Conservation (phyloP, 2,888 invertebrate species). For the Orthosia cruda region DNA sequence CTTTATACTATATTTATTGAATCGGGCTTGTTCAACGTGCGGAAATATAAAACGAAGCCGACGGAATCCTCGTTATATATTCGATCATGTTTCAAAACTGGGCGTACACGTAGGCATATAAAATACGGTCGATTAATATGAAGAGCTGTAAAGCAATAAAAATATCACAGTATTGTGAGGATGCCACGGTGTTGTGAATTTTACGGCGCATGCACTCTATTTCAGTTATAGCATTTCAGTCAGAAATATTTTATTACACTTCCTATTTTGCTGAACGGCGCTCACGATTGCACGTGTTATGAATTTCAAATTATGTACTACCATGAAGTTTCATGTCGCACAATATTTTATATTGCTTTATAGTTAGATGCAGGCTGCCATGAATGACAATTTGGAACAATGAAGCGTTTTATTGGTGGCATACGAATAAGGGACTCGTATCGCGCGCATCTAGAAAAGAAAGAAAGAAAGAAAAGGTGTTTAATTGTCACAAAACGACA, state of each 20-base stretch:
- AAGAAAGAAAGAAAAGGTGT: too few relatives aligned
- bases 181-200: constrained; percentile 73
- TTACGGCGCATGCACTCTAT: constrained; percentile 83
- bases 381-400: constrained; percentile 72
- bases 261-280: constrained; percentile 86
- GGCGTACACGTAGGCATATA: constrained; percentile 50
- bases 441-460: constrained; percentile 7
- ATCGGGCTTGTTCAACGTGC: constrained; percentile 32
- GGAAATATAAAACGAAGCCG: constrained; percentile 32
- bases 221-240: constrained; percentile 86
- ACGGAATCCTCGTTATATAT: constrained; percentile 39
- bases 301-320: constrained; percentile 84
- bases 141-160: constrained; percentile 66
- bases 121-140: constrained; percentile 63
- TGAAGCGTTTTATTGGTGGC: constrained; percentile 53
- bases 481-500: too few relatives aligned
- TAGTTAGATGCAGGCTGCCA: constrained; percentile 70
- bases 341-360: constrained; percentile 77
- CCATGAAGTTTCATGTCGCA: constrained; percentile 74
- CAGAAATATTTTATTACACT: constrained; percentile 86
- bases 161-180: constrained; percentile 66
- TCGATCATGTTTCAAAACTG: constrained; percentile 52
- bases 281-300: constrained; percentile 85
- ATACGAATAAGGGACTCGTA: constrained; percentile 41
- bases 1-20: constrained; percentile 31